These are phyloP conservation scores for Euspilapteryx auroguttella DNA, from an alignment of 2,888 invertebrate species.

Conservation along the genomic window DNA sequence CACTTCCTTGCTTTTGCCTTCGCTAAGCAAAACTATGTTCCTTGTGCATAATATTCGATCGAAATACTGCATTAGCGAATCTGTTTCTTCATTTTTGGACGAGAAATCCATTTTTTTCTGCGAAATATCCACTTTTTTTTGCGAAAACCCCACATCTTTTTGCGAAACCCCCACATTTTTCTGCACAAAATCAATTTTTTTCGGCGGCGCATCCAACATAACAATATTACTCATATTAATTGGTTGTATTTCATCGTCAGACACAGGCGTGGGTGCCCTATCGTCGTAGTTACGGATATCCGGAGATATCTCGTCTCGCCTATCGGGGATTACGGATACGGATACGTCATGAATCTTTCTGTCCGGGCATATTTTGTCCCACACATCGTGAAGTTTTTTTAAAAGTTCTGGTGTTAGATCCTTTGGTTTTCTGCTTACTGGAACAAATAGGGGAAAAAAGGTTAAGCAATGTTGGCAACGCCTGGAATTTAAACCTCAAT, in stretches of 20 bases:
- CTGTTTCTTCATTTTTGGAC: neutral
- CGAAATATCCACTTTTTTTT: too few relatives aligned
- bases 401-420: constrained; percentile 23
- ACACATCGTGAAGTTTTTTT: constrained; percentile 21
- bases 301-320: constrained; percentile 20
- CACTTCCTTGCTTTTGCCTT: constrained; percentile 15
- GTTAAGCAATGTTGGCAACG: too few relatives aligned
- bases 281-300: constrained; percentile 24
- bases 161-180: too few relatives aligned
- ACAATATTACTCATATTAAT: too few relatives aligned
- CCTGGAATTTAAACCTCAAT: too few relatives aligned
- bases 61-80: constrained; percentile 20
- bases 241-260: constrained; percentile 21
- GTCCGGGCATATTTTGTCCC: constrained; percentile 37
- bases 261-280: constrained; percentile 19
- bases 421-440: constrained; percentile 32
- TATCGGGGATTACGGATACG: constrained; percentile 16
- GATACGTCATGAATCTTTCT: constrained; percentile 15
- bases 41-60: constrained; percentile 37
- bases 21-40: constrained; percentile 31
- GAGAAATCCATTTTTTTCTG: too few relatives aligned
- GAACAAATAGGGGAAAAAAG: constrained; percentile 6
- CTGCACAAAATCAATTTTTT: too few relatives aligned
- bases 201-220: too few relatives aligned
- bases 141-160: too few relatives aligned